Base-by-base conservation (phyloP, 2,797 vertebrate genomes). In the Neosilurus hyrtlii region DNA sequence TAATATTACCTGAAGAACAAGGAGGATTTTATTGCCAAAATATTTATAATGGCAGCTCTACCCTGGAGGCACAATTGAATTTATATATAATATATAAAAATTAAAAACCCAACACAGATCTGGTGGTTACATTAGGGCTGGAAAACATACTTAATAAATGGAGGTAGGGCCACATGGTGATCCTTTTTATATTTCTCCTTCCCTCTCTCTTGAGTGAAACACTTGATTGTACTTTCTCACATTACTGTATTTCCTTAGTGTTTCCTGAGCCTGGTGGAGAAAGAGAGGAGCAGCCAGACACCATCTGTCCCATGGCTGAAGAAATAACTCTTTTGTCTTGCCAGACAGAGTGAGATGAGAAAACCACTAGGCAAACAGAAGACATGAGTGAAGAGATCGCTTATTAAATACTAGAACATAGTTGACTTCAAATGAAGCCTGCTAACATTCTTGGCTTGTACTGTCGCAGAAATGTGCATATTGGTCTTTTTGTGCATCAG, bases 201-300 rank as follows among this genome's bases (percentile, higher is more conserved):
- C 18, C 18, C 18, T 54, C 52, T 80, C 76, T 82, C n/a, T 24
- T 62, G 63, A 83, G 75, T 72, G 2, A 85, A 83, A 54, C 81
- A 75, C 82, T 83, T 22, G 43, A 35, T 68, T 80, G 84, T 80
- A 63, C 83, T 86, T 89, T 85, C 75, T 87, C 86, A 80, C 54
- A 86, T 84, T 83, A 80, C 82, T 81, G 80, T 80, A 72, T 72
- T 49, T 70, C 81, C 86, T 84, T 73, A 63, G 65, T 61, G 20
- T 86, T 83, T 87, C 80, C 84, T 83, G 83, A 86, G 78, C 76
- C 72, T 51, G 77, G 24, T 59, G 68, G 67, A 83, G 51, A 62
- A 51, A 1, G 83, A 87, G 73, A 80, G 30, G 26, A 79, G 30
- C 16, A 56, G 73, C 26, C 84, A 89, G 82, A 85, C 86, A 77